Percentiles rank a stretch among this genome's conserved stretches.
phyloP scores from a whole-genome alignment of 1,140 invertebrate species.

The Zaprionus capensis region DNA sequence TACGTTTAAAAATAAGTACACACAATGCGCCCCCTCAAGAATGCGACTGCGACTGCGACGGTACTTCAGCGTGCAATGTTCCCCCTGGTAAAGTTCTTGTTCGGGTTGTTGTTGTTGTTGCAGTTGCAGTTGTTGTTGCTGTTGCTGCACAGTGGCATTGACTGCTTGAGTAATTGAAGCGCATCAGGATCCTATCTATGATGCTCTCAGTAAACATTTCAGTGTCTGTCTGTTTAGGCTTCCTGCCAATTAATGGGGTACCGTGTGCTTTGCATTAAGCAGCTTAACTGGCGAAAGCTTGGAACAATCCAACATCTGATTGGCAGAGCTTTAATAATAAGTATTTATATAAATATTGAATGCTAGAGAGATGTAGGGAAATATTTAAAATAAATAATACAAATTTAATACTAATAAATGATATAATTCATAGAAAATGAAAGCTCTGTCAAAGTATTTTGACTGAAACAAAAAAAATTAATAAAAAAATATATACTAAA shows the following conservation, averaged over 20 bases:
- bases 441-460: too few relatives aligned
- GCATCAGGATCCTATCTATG: slow-evolving; percentile 43
- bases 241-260: neutral
- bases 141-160: slow-evolving; percentile 55
- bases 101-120: slow-evolving; percentile 4
- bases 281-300: neutral
- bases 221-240: neutral
- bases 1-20: slow-evolving; percentile 79
- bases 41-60: slow-evolving; percentile 23
- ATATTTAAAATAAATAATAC: too few relatives aligned
- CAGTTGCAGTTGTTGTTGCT: slow-evolving; percentile 3
- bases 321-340: too few relatives aligned
- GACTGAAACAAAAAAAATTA: too few relatives aligned
- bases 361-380: too few relatives aligned
- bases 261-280: neutral
- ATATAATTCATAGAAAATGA: too few relatives aligned
- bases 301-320: too few relatives aligned
- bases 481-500: too few relatives aligned
- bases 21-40: slow-evolving; percentile 46
- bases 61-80: slow-evolving; percentile 70
- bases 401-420: too few relatives aligned
- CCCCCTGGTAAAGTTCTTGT: slow-evolving; percentile 5
- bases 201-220: neutral
- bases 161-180: slow-evolving; percentile 75
- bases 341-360: too few relatives aligned